Percentiles rank a stretch among this genome's conserved stretches.
Evolutionary conservation across 2,797 vertebrate species (phyloP).

Genomic region (Coracias cyanogaster): DNA sequence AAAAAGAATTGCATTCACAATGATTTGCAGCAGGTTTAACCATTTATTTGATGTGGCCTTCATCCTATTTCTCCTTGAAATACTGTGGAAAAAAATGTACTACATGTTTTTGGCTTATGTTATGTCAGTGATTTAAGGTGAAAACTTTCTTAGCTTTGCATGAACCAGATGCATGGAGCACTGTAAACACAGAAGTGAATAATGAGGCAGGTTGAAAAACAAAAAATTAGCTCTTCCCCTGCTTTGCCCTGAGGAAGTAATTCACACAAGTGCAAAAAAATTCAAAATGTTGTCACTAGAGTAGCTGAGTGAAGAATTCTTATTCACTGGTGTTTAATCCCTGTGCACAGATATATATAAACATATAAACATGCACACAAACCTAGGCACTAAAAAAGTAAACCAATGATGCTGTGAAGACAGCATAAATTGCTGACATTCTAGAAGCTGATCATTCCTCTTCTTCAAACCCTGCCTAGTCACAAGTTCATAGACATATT

Average conservation of each 20-base stretch:
- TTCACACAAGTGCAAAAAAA: neutral
- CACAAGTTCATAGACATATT: neutral
- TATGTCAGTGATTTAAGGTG: neutral
- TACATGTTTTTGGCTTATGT: neutral
- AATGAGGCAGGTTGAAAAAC: neutral
- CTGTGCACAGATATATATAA: neutral
- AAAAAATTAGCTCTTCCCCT: neutral
- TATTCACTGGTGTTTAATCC: neutral
- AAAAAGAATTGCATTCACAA: neutral
- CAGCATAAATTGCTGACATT: neutral
- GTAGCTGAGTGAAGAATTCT: neutral
- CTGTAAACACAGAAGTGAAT: neutral
- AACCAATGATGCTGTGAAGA: neutral
- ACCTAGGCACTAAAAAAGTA: neutral
- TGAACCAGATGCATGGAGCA: neutral
- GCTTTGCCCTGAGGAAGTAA: neutral
- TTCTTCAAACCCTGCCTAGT: neutral
- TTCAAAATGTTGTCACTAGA: neutral
- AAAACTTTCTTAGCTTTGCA: neutral
- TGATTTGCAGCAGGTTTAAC: neutral
- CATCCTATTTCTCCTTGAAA: neutral
- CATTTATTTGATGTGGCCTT: neutral
- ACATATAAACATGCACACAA: neutral
- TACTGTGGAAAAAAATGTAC: fast-evolving
- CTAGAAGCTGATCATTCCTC: neutral